phyloP scores from a whole-genome alignment of 1,140 invertebrate species.

The Aphelenchoides avenae region DNA sequence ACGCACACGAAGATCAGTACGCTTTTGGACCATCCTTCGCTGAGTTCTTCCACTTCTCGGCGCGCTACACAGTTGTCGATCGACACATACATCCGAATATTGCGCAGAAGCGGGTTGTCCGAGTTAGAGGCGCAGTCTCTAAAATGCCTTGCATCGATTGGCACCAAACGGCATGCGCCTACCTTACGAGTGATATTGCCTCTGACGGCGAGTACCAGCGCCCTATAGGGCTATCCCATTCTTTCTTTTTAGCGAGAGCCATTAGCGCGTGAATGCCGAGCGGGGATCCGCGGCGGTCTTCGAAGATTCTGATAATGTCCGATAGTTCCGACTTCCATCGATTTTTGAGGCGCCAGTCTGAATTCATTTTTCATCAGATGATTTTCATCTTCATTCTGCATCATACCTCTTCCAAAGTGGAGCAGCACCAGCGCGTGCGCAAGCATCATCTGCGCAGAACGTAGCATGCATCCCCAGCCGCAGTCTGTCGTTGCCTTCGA shows the following conservation, averaged over 20 bases:
- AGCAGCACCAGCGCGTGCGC: conserved; percentile 75
- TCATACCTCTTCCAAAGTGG: conserved; percentile 68
- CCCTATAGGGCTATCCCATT: conserved; percentile 14
- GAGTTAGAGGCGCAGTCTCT: conserved; percentile 22
- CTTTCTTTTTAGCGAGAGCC: not conserved
- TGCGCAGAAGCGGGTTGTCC: conserved; percentile 7
- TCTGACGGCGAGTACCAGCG: conserved; percentile 24
- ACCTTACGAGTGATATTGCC: conserved; percentile 17
- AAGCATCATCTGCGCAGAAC: conserved; percentile 96
- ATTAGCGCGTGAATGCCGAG: conserved; percentile 28
- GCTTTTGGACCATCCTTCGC: conserved; percentile 30
- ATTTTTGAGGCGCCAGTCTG: conserved; percentile 22
- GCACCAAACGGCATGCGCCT: not conserved
- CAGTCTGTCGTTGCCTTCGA: conserved; percentile 74
- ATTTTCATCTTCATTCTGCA: conserved; percentile 69
- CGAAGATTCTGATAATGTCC: conserved; percentile 71
- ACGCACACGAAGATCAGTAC: conserved; percentile 20
- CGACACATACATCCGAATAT: conserved; percentile 14
- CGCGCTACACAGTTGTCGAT: conserved; percentile 19
- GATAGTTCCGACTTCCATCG: conserved; percentile 75
- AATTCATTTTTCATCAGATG: conserved; percentile 32
- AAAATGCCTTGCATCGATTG: not conserved
- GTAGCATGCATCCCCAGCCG: conserved; percentile 97
- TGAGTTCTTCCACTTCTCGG: conserved; percentile 13
- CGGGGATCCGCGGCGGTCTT: conserved; percentile 17